Percentiles rank a stretch among this genome's conserved stretches.
Evolutionary conservation across 2,113 vertebrate species (phyloP).

Genomic region (Epinephelus lanceolatus): DNA sequence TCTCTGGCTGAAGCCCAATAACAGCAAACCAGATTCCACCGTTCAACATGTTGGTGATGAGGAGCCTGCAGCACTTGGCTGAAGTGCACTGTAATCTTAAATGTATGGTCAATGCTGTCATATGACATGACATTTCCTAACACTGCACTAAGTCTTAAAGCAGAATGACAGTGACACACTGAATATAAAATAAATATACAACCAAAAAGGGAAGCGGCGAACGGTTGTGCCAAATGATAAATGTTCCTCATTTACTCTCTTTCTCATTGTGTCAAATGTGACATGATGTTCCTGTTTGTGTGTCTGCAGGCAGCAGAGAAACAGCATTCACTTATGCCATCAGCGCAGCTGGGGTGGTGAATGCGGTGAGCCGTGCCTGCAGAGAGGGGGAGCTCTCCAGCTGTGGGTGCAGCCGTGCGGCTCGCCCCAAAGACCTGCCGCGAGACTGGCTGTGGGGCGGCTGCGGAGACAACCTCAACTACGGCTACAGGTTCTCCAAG

Average conservation of each 20-base stretch:
- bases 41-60: conserved; percentile 67
- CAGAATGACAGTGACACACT: conserved; percentile 35
- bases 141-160: conserved; percentile 12
- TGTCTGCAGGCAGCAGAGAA: conserved; percentile 92
- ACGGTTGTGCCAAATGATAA: conserved; percentile 5
- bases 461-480: conserved; percentile 97
- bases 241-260: neutral
- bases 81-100: conserved; percentile 61
- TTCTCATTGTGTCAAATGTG: conserved; percentile 12
- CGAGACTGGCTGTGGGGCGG: conserved; percentile 99
- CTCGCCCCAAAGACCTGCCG: conserved; percentile 94
- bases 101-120: conserved; percentile 65
- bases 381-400: conserved; percentile 97
- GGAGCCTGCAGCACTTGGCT: conserved; percentile 66
- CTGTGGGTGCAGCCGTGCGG: conserved; percentile 95
- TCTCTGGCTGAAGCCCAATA: conserved; percentile 75
- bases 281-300: conserved; percentile 21
- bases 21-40: conserved; percentile 67
- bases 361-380: conserved; percentile 96
- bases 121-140: conserved; percentile 66
- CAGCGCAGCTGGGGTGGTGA: conserved; percentile 96
- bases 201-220: neutral
- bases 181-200: conserved; percentile 8
- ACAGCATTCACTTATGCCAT: conserved; percentile 97
- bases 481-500: conserved; percentile 97